A percentile compares a stretch with the other conserved stretches of the same genome.
These are phyloP conservation scores for Lepus americanus DNA, from an alignment of 2,113 vertebrate genomes.

Conservation along the genomic window DNA sequence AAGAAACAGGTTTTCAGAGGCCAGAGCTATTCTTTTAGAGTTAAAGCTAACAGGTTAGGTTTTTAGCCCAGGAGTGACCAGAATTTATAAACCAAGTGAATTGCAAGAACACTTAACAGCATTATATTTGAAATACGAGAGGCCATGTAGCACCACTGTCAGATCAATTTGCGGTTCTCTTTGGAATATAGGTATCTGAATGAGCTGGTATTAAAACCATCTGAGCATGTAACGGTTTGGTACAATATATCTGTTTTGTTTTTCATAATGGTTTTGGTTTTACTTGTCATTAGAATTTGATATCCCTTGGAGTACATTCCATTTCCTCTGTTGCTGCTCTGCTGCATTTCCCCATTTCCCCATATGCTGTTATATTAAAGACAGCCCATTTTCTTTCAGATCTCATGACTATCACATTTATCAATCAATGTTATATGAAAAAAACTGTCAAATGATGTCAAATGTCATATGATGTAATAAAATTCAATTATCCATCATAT, in stretches of 20 bases:
- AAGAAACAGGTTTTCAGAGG: not conserved
- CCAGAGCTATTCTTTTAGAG: not conserved
- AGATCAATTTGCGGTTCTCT: not conserved
- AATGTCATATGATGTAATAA: not conserved
- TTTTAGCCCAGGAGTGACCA: not conserved
- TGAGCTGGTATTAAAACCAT: not conserved
- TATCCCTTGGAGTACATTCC: not conserved
- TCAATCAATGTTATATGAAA: not conserved
- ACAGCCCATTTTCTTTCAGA: not conserved
- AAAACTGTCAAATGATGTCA: not conserved
- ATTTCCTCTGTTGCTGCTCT: not conserved
- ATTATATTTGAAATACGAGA: not conserved
- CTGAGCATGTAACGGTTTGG: not conserved
- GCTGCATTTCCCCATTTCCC: not conserved
- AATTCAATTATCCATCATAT: not conserved
- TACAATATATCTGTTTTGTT: not conserved
- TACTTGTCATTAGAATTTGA: not conserved
- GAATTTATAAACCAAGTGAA: not conserved
- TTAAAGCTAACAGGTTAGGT: not conserved
- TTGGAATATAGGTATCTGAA: not conserved
- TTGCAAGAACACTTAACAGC: not conserved
- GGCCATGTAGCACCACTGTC: not conserved
- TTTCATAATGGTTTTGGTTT: not conserved
- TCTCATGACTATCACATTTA: not conserved
- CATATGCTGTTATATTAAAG: not conserved